These are phyloP conservation scores for Parauchenoglanis ngamensis DNA, from an alignment of 2,797 vertebrate genomes.

Conservation along the genomic window DNA sequence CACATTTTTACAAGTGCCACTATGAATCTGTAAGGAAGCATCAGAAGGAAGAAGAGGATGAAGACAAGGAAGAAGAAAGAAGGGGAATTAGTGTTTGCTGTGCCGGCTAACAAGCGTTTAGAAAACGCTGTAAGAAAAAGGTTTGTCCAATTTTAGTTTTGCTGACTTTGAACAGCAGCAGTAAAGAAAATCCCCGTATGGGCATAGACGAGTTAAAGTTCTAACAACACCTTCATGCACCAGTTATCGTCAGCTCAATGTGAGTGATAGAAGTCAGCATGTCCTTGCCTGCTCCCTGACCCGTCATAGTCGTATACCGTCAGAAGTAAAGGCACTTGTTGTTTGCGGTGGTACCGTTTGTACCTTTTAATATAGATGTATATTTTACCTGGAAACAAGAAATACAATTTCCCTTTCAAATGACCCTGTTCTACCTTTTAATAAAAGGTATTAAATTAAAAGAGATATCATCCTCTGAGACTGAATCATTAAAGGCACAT, in stretches of 20 bases:
- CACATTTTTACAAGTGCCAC: too few relatives aligned
- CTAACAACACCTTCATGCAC: not conserved
- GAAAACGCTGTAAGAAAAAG: not conserved
- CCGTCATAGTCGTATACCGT: not conserved
- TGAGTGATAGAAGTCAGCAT: not conserved
- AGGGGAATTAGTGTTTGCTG: too few relatives aligned
- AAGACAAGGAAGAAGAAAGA: too few relatives aligned
- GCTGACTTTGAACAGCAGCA: not conserved
- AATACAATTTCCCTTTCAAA: not conserved
- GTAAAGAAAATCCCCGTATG: not conserved
- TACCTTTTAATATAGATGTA: not conserved
- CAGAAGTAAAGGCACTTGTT: not conserved
- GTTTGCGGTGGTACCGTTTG: not conserved
- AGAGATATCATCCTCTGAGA: not conserved
- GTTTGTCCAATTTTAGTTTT: not conserved
- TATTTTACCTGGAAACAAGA: not conserved
- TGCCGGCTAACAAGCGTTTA: too few relatives aligned
- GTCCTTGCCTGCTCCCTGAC: constrained; percentile 3
- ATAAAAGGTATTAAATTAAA: not conserved
- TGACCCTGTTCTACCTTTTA: not conserved
- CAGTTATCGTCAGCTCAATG: not conserved
- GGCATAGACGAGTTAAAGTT: not conserved
- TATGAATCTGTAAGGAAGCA: too few relatives aligned
- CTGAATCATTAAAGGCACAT: not conserved
- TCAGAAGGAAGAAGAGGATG: too few relatives aligned